A percentile compares a stretch with the other conserved stretches of the same genome.
These are phyloP conservation scores for Salticus scenicus DNA, from an alignment of 2,888 invertebrate genomes.

Conservation along the genomic window DNA sequence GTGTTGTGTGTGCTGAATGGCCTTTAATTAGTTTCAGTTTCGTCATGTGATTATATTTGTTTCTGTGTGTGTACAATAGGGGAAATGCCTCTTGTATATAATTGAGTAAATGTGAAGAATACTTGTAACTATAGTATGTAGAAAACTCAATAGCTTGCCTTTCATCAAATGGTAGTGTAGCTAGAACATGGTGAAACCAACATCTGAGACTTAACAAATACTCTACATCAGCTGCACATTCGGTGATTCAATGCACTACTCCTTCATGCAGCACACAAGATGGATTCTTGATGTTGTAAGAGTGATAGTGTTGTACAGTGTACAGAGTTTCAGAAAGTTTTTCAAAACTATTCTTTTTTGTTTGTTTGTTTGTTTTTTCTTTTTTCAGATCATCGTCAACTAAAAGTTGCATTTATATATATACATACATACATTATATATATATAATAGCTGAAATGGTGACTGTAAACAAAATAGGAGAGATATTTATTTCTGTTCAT, in stretches of 20 bases:
- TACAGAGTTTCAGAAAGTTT: conserved; percentile 63
- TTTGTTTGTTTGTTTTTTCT: conserved; percentile 49
- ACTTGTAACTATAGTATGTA: conserved; percentile 57
- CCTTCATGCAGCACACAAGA: conserved; percentile 68
- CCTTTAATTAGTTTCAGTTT: conserved; percentile 6
- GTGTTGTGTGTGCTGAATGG: conserved; percentile 3
- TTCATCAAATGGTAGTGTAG: conserved; percentile 69
- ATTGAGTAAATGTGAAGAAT: conserved; percentile 68
- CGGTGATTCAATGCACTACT: conserved; percentile 65
- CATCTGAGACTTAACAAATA: conserved; percentile 58
- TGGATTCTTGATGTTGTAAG: conserved; percentile 66
- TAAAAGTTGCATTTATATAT: conserved; percentile 57
- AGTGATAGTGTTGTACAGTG: conserved; percentile 70
- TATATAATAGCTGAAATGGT: conserved; percentile 49
- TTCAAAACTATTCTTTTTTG: too few species aligned
- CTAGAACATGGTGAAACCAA: conserved; percentile 60
- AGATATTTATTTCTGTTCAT: conserved; percentile 66
- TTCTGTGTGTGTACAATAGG: conserved; percentile 51
- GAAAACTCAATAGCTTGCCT: conserved; percentile 67
- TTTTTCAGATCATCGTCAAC: conserved; percentile 54
- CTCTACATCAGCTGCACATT: conserved; percentile 66
- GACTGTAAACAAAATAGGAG: conserved; percentile 43
- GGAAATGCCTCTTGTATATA: conserved; percentile 65
- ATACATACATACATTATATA: not conserved
- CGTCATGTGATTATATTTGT: not conserved